These are phyloP conservation scores for Eumacrocentrus americanus DNA, from an alignment of 2,888 invertebrate species.

Conservation along the genomic window DNA sequence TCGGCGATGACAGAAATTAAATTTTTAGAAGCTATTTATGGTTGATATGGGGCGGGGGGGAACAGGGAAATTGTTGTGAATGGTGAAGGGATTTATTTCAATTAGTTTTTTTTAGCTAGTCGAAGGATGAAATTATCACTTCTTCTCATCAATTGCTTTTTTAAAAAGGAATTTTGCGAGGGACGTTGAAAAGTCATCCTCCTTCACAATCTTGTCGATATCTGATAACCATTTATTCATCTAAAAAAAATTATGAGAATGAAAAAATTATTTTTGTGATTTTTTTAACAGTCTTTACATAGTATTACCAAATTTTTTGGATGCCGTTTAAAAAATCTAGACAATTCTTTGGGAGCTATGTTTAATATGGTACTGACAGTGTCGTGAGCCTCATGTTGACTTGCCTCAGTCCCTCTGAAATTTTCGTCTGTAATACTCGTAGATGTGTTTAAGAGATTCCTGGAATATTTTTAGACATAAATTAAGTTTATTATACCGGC, in stretches of 20 bases:
- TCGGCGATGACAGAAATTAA: slow-evolving; percentile 18
- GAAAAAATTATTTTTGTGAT: no score
- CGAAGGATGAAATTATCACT: slow-evolving; percentile 6
- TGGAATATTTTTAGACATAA: no score
- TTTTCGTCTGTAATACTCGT: no score
- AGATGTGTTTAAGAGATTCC: no score
- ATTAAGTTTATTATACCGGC: no score
- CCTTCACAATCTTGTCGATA: slow-evolving; percentile 32
- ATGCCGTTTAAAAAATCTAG: no score
- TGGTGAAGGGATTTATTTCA: slow-evolving; percentile 15
- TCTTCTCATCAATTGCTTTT: slow-evolving; percentile 23
- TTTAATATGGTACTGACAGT: no score
- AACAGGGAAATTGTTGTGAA: background rate
- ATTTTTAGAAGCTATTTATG: background rate
- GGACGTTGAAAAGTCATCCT: slow-evolving; percentile 30
- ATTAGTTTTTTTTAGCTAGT: background rate
- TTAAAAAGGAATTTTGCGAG: slow-evolving; percentile 33
- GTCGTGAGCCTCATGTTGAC: no score
- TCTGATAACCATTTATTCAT: slow-evolving; percentile 36
- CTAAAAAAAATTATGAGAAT: slow-evolving; percentile 39
- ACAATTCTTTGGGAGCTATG: no score
- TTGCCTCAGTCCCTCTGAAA: no score
- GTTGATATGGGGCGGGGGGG: background rate
- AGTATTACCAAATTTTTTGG: no score
- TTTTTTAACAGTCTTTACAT: no score